Percentiles rank a stretch among this genome's conserved stretches.
Conservation (phyloP, 64 coral and sea anemone species). For the Porites australiensis region DNA sequence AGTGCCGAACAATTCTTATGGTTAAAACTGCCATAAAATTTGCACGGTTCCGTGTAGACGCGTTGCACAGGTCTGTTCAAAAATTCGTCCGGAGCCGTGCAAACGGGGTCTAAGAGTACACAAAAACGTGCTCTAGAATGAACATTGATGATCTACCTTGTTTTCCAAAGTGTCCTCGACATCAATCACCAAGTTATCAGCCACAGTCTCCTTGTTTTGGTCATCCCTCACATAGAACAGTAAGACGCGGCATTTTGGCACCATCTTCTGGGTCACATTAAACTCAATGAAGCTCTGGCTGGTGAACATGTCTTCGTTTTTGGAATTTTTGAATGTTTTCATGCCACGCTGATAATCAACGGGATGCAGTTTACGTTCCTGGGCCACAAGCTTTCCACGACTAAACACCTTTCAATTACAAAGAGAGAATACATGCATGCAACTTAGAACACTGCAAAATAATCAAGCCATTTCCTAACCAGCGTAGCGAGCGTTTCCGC, state of each 20-base stretch:
- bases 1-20: too few relatives aligned
- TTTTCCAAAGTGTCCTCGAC: slow-evolving; percentile 93
- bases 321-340: background rate
- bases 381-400: slow-evolving; percentile 28
- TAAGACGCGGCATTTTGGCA: slow-evolving; percentile 81
- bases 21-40: too few relatives aligned
- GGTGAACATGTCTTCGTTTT: background rate
- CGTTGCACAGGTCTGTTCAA: too few relatives aligned
- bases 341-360: background rate
- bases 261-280: slow-evolving; percentile 81
- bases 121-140: background rate
- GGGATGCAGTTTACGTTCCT: slow-evolving; percentile 10
- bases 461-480: too few relatives aligned
- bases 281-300: slow-evolving; percentile 64
- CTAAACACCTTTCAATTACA: slow-evolving; percentile 4
- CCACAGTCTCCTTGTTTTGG: slow-evolving; percentile 74
- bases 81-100: too few relatives aligned
- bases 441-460: too few relatives aligned
- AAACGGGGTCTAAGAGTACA: too few relatives aligned
- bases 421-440: background rate
- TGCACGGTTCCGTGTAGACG: too few relatives aligned
- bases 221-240: slow-evolving; percentile 85
- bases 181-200: slow-evolving; percentile 76
- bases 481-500: too few relatives aligned
- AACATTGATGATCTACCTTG: slow-evolving; percentile 50